Conservation (phyloP, 2,888 invertebrate species). For the Calliopum simillimum region DNA sequence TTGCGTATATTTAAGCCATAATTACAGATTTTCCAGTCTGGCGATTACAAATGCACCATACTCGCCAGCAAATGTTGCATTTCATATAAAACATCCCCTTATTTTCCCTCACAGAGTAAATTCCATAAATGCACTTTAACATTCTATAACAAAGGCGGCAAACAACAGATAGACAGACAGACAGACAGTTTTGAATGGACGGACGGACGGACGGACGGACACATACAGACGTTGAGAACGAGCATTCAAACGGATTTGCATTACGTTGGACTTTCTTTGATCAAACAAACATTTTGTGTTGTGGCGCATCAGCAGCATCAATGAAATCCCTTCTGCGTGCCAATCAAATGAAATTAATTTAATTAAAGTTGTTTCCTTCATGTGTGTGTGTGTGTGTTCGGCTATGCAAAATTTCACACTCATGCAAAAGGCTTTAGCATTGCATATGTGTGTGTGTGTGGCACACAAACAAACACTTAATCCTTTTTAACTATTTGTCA, state of each 20-base stretch:
- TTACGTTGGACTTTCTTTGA: too few species aligned
- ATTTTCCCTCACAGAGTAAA: background rate
- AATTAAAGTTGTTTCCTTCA: slow-evolving; percentile 6
- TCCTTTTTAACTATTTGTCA: slow-evolving; percentile 23
- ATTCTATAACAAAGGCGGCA: background rate
- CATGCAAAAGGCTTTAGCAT: background rate
- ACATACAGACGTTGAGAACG: too few species aligned
- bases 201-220: too few species aligned
- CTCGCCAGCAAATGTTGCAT: background rate
- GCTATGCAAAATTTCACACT: too few species aligned
- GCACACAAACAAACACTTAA: slow-evolving; percentile 9
- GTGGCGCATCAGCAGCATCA: too few species aligned
- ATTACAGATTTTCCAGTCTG: slow-evolving; percentile 33
- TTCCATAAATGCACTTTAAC: background rate
- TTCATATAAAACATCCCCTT: too few species aligned
- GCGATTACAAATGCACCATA: slow-evolving; percentile 21
- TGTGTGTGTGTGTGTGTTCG: background rate
- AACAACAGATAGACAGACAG: background rate
- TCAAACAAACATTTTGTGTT: too few species aligned
- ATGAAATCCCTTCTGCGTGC: background rate
- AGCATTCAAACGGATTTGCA: too few species aligned
- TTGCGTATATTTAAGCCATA: background rate
- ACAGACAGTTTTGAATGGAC: too few species aligned
- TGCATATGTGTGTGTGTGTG: background rate
- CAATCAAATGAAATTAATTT: slow-evolving; percentile 4